A percentile compares a stretch with the other conserved stretches of the same genome.
These are phyloP conservation scores for Scaptomyza parva DNA, from an alignment of 2,888 invertebrate species.

Conservation along the genomic window DNA sequence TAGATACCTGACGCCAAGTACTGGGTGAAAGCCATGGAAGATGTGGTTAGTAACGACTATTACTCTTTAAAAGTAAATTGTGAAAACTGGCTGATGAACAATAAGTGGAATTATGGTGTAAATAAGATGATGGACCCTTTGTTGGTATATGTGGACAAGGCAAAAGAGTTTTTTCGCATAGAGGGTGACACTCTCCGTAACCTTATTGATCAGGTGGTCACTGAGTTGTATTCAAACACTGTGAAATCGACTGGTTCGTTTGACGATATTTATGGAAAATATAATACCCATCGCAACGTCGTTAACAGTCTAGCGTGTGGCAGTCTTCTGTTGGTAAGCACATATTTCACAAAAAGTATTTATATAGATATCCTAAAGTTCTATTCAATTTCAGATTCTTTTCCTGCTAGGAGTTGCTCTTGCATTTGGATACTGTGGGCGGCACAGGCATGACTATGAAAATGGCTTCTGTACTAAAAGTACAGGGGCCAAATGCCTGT, in stretches of 20 bases:
- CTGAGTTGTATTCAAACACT: conserved; percentile 43
- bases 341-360: neutral
- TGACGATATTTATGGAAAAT: conserved; percentile 51
- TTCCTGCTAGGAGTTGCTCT: conserved; percentile 38
- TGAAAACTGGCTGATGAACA: fast-evolving
- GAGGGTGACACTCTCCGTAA: conserved; percentile 37
- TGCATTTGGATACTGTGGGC: conserved; percentile 12
- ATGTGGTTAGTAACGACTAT: neutral
- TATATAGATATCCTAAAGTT: neutral
- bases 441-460: neutral
- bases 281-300: conserved; percentile 45
- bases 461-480: neutral
- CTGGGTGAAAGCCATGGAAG: neutral
- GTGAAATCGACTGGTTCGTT: conserved; percentile 38
- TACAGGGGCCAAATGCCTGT: neutral
- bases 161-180: conserved; percentile 17
- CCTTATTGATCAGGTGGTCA: conserved; percentile 48
- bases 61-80: fast-evolving
- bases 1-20: neutral
- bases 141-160: conserved; percentile 30
- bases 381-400: conserved; percentile 35
- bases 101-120: neutral
- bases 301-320: conserved; percentile 34
- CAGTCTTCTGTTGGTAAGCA: conserved; percentile 54
- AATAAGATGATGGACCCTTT: neutral